Conservation (phyloP, 2,113 vertebrate species). For the Scophthalmus maximus region DNA sequence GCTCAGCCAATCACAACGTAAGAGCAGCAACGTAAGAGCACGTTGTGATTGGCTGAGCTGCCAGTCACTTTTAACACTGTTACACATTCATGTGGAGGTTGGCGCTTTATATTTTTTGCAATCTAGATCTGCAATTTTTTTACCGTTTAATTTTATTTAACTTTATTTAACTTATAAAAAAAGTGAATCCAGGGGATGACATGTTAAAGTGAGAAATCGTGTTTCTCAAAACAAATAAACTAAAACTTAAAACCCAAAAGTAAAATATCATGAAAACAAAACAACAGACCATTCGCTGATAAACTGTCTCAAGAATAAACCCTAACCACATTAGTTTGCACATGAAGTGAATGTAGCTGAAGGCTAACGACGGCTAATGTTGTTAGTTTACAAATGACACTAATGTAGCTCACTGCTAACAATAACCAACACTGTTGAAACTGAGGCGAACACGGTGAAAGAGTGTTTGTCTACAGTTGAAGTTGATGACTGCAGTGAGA, state of each 20-base stretch:
- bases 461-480: not conserved
- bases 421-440: not conserved
- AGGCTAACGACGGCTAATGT: not conserved
- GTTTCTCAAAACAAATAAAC: not conserved
- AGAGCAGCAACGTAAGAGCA: too few relatives aligned
- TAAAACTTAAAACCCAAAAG: not conserved
- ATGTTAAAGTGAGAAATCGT: not conserved
- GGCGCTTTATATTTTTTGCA: not conserved
- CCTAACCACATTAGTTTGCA: not conserved
- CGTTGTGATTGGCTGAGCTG: conserved; percentile 5
- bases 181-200: not conserved
- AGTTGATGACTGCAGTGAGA: not conserved
- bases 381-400: conserved; percentile 15
- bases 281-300: not conserved
- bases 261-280: not conserved
- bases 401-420: conserved; percentile 24
- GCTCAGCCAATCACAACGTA: too few relatives aligned
- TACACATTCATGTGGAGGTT: not conserved
- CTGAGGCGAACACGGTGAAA: not conserved
- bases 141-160: conserved; percentile 4
- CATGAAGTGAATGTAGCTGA: not conserved
- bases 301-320: not conserved
- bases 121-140: not conserved
- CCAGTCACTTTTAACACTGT: not conserved
- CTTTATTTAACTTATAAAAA: not conserved